Evolutionary conservation across 2,113 vertebrate species (phyloP), one percentile per base, ranked within the genome.

Genomic region (Mus pahari): DNA sequence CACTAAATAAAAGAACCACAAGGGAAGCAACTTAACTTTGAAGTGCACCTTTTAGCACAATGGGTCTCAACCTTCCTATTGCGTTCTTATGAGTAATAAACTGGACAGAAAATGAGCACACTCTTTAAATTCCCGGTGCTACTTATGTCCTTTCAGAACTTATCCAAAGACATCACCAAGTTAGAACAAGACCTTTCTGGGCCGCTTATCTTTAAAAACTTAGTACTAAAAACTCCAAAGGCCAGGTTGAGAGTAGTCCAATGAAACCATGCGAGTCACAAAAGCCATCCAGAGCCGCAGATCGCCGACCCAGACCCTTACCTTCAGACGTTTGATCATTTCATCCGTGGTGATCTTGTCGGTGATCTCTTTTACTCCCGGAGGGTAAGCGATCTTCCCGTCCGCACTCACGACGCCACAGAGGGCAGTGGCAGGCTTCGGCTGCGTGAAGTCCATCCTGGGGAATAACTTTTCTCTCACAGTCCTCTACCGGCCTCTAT

Each of bases 401-500:
- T 99, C 99, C 86, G 97, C 95, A 75, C 97, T 95, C 92, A 96
- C 95, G 28, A 96, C 97, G 94, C 97, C 97, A 58, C 97, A 96
- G 75, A 98, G 97, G 96, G 97, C 97, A 70, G 97, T 20, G 97
- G 97, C 97, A 89, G 98, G 98, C 98, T 99, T 99, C 98, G 99
- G 99, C 97, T 99, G 99, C 97, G 99, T 96, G 98, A 99, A 99
- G 98, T 99, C 99, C 99, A 99, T 99, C 98, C 99, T 99, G 97
- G 97, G 86, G 98, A 98, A 98, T 98, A 98, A 99, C 98, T 98
- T 99, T 97, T 97, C 96, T 96, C 99, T 98, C 99, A 98, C 99
- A 98, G 99, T 99, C 99, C 99, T 99, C 99, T 99, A 99, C 99
- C 99, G 99, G 99, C 99, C 99, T 99, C 99, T 99, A 99, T 99